phyloP scores from a whole-genome alignment of 2,113 vertebrate species.

The Pholis gunnellus region DNA sequence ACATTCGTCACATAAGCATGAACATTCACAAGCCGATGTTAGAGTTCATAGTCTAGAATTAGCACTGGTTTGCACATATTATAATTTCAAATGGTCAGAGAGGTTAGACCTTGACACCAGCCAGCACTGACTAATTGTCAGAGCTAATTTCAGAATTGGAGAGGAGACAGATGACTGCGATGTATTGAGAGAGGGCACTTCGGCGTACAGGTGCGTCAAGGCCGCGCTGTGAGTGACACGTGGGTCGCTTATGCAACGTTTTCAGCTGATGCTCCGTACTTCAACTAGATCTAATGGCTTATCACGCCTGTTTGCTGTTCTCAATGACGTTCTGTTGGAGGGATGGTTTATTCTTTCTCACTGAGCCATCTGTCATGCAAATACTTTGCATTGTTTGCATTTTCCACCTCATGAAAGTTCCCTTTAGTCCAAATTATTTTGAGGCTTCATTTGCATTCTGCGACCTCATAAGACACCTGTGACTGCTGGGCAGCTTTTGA shows the following conservation, averaged over 20 bases:
- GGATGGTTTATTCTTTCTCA: conserved; percentile 9
- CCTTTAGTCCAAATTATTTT: background rate
- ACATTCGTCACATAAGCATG: background rate
- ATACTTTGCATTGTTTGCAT: background rate
- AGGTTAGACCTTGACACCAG: conserved; percentile 43
- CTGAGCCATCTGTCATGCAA: conserved; percentile 5
- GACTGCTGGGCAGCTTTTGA: background rate
- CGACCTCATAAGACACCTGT: conserved; percentile 7
- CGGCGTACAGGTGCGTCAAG: background rate
- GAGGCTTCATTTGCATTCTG: background rate
- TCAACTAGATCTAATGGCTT: conserved; percentile 17
- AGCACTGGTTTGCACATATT: conserved; percentile 40
- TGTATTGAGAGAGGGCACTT: background rate
- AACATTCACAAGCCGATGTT: conserved; percentile 8
- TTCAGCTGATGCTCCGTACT: background rate
- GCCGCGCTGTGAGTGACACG: conserved; percentile 17
- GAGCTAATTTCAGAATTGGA: conserved; percentile 26
- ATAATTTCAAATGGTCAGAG: conserved; percentile 29
- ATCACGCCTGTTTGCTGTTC: conserved; percentile 27
- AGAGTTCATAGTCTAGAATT: conserved; percentile 6
- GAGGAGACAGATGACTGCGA: conserved; percentile 10
- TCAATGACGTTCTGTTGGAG: background rate
- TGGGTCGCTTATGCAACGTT: background rate
- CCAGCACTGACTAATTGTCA: conserved; percentile 47
- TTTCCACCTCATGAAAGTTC: background rate